A percentile compares a stretch with the other conserved stretches of the same genome.
Conservation (phyloP, 2,888 invertebrate genomes). For the Synergus gifuensis region DNA sequence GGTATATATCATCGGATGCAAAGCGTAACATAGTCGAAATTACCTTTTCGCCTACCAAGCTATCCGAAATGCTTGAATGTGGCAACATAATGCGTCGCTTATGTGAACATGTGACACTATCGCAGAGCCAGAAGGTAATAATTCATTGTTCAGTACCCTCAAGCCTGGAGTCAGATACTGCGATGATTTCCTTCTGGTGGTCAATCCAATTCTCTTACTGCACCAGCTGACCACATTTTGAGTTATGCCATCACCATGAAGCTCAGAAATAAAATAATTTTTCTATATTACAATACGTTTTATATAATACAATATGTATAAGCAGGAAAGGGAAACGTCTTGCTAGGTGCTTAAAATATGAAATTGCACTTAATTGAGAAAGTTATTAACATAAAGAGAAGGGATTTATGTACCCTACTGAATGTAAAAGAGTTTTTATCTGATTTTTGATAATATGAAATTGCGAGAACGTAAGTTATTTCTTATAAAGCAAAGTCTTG, state of each 20-base stretch:
- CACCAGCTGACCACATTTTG: background rate
- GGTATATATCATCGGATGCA: too few relatives aligned
- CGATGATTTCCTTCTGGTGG: slow-evolving; percentile 73
- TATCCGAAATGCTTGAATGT: slow-evolving; percentile 57
- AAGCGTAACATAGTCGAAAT: slow-evolving; percentile 22
- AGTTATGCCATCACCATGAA: background rate
- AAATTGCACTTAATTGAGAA: too few relatives aligned
- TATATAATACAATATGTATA: too few relatives aligned
- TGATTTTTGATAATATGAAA: background rate
- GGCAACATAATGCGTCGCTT: slow-evolving; percentile 55
- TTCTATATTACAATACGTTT: too few relatives aligned
- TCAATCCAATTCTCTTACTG: background rate
- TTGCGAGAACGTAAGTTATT: background rate
- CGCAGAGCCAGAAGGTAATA: slow-evolving; percentile 67
- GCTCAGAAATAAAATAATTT: too few relatives aligned
- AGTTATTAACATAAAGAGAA: too few relatives aligned
- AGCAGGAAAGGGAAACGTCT: too few relatives aligned
- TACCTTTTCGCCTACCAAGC: slow-evolving; percentile 16
- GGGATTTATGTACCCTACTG: too few relatives aligned
- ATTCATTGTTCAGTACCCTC: slow-evolving; percentile 69
- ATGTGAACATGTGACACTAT: slow-evolving; percentile 54
- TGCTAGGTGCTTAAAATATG: too few relatives aligned
- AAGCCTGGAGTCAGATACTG: slow-evolving; percentile 66
- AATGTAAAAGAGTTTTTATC: background rate
- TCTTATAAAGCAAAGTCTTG: background rate